Evolutionary conservation across 2,888 invertebrate genomes (phyloP), one percentile per base, ranked within the genome.

Genomic region (Sesamia inferens): DNA sequence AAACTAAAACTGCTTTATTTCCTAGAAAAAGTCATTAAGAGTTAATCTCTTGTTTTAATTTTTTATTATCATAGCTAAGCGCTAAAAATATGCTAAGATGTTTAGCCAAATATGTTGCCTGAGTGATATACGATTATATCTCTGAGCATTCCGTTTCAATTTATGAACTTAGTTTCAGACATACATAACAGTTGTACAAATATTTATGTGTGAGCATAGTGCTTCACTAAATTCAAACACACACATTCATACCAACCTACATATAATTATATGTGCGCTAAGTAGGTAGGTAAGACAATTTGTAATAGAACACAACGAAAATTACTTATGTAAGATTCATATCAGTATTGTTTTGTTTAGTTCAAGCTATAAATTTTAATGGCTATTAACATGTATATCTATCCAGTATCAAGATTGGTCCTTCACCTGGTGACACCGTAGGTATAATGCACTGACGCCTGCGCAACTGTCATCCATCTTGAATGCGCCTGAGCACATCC

Each of bases 271-370:
- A 22, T 68, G 61, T 68, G 42, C 42, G 58, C 22, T 19, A 81
- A 66, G 66, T 66, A 59, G 59, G 71, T 55, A 62, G 69, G 48
- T 65, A 55, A 55, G 54, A 69, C 71, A 83, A 81, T 85, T 85
- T 81, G 73, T 79, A 79, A 73, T 59, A 76, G 51, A 68, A 78
- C 69, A 71, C 68, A 73, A 81, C 67, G 61, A 84, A 82, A 68
- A 79, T 83, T 76, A 86, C 76, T 68, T 74, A 69, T 76, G 71
- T 83, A 61, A 84, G 86, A 85, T 84, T 48, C 59, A 24, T 81
- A 85, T 86, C 77, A 58, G 77, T 67, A 82, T 81, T 86, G 87
- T 86, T 86, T 85, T 76, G 81, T 78, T 79, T 81, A 74, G 68
- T 79, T 72, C 72, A 74, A 39, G 64, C 76, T 65, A 86, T 85